Conservation (phyloP, 2,797 vertebrate genomes). For the Xiphorhynchus erythropygius region DNA sequence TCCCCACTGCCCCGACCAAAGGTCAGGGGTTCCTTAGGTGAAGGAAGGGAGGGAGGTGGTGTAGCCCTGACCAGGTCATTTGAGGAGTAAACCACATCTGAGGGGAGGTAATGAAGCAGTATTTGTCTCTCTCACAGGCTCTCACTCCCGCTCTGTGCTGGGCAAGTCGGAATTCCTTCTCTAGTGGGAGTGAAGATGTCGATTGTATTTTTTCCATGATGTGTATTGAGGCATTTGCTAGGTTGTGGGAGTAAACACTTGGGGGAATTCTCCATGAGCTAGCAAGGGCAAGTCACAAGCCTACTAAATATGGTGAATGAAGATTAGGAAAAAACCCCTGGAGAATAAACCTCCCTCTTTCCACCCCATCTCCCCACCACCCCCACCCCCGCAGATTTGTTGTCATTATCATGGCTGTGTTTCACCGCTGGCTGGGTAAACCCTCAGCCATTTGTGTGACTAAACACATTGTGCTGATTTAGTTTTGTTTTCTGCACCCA, state of each 20-base stretch:
- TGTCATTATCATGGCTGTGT: neutral
- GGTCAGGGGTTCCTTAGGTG: slow-evolving; percentile 64
- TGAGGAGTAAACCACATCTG: slow-evolving; percentile 56
- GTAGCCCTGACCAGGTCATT: slow-evolving; percentile 55
- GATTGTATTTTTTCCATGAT: slow-evolving; percentile 74
- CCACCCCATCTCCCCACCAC: neutral
- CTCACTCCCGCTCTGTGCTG: slow-evolving; percentile 47
- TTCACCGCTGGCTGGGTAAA: neutral
- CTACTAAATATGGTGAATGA: slow-evolving; percentile 61
- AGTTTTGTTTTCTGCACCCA: neutral
- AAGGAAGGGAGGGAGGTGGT: slow-evolving; percentile 68
- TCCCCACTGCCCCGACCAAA: slow-evolving; percentile 45
- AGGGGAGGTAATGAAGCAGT: slow-evolving; percentile 57
- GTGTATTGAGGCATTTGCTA: slow-evolving; percentile 76
- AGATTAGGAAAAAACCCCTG: slow-evolving; percentile 5
- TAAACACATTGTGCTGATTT: neutral
- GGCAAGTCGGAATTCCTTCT: slow-evolving; percentile 70
- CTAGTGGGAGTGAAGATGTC: slow-evolving; percentile 77
- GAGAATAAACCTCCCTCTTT: slow-evolving; percentile 41
- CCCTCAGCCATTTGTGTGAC: neutral
- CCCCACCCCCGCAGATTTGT: neutral
- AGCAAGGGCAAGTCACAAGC: slow-evolving; percentile 66
- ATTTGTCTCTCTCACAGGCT: slow-evolving; percentile 50
- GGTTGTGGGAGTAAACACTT: slow-evolving; percentile 72
- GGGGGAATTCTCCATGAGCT: slow-evolving; percentile 72